phyloP scores from a whole-genome alignment of 2,888 invertebrate species.

The Pandemis cinnamomeana region DNA sequence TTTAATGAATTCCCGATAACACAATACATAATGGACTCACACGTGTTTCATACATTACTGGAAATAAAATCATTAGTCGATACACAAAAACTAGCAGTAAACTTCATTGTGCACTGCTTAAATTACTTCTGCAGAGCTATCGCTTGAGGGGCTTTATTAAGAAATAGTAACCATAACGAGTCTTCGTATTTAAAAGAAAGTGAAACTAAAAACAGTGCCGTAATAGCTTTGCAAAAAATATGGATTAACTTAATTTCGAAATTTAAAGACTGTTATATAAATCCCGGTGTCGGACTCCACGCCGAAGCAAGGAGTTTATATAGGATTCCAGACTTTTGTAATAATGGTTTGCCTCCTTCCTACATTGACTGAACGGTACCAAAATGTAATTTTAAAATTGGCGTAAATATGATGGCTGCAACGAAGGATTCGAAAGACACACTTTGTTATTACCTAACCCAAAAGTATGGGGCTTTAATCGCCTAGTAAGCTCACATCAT shows the following conservation, averaged over 20 bases:
- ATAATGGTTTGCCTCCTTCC: too few species aligned
- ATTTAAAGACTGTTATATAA: too few species aligned
- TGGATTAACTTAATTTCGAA: background rate
- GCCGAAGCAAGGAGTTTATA: too few species aligned
- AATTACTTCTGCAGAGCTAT: background rate
- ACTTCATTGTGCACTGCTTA: background rate
- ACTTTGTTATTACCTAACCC: background rate
- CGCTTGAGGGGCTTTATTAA: background rate
- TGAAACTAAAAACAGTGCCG: slow-evolving; percentile 7
- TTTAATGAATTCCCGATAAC: slow-evolving; percentile 32
- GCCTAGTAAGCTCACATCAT: background rate
- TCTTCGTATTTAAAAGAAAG: slow-evolving; percentile 32
- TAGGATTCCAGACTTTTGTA: too few species aligned
- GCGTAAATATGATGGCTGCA: too few species aligned
- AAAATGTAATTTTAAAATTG: too few species aligned
- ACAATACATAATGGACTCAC: slow-evolving; percentile 36
- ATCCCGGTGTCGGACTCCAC: too few species aligned
- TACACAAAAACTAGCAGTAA: slow-evolving; percentile 1
- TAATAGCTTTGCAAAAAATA: background rate
- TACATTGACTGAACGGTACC: too few species aligned
- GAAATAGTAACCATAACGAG: slow-evolving; percentile 10
- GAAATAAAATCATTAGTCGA: slow-evolving; percentile 24
- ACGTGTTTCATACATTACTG: slow-evolving; percentile 25
- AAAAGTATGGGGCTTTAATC: background rate
- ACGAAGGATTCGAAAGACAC: too few species aligned